phyloP scores from a whole-genome alignment of 1,140 invertebrate genomes.

The Drosophila triauraria region DNA sequence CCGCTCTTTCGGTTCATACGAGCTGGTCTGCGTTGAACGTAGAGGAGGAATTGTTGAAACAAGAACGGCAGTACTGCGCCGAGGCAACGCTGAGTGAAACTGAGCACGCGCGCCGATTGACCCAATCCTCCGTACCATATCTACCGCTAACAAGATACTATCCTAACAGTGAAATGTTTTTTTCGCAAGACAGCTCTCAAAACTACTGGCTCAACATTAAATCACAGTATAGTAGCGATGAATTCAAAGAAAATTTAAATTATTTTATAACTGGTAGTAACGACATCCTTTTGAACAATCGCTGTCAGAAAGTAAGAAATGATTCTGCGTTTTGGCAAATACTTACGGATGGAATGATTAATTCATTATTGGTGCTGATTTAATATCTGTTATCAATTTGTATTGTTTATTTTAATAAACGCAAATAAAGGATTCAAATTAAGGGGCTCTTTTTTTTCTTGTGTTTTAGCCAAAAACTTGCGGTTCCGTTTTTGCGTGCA shows the following conservation, averaged over 20 bases:
- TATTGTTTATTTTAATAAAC: background rate
- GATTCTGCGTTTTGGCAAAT: conserved; percentile 64
- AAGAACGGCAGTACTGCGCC: conserved; percentile 62
- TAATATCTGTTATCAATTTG: conserved; percentile 28
- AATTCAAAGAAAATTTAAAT: conserved; percentile 7
- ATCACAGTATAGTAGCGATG: conserved; percentile 49
- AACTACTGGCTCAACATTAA: conserved; percentile 73
- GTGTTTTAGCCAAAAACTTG: too few species aligned
- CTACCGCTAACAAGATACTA: conserved; percentile 18
- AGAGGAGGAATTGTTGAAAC: conserved; percentile 69
- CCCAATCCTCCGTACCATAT: conserved; percentile 9
- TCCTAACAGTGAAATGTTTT: conserved; percentile 15
- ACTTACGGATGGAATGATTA: conserved; percentile 46
- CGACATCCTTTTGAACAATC: conserved; percentile 5
- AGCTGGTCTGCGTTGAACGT: conserved; percentile 60
- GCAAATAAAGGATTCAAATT: conserved; percentile 3
- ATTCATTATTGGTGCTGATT: conserved; percentile 41
- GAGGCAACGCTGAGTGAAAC: conserved; percentile 61
- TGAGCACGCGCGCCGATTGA: conserved; percentile 17
- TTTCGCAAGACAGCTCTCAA: conserved; percentile 30
- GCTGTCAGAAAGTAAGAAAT: conserved; percentile 44
- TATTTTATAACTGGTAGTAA: conserved; percentile 13
- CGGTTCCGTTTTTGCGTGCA: too few species aligned
- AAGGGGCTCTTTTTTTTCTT: too few species aligned
- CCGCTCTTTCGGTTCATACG: conserved; percentile 19